A percentile compares a stretch with the other conserved stretches of the same genome.
Conservation (phyloP, 2,888 invertebrate genomes). For the Ypsolopha scabrella region DNA sequence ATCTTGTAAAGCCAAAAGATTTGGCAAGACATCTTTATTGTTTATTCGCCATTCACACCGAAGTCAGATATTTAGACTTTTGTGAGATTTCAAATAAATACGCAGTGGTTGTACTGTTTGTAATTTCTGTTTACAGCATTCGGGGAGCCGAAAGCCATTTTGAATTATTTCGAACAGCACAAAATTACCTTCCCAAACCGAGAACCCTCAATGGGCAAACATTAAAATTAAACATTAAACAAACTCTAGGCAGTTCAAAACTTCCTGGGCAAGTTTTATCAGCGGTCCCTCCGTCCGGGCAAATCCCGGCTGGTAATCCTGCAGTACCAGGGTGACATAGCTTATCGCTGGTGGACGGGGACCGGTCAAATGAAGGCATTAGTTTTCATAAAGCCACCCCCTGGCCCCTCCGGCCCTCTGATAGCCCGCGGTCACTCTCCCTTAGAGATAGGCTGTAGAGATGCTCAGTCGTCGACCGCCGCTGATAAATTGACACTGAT, state of each 20-base stretch:
- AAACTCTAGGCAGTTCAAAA: slow-evolving; percentile 15
- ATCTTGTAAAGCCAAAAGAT: slow-evolving; percentile 29
- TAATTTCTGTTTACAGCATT: too few relatives aligned
- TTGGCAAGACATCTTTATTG: slow-evolving; percentile 9
- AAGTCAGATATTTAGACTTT: too few relatives aligned
- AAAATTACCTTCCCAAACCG: neutral
- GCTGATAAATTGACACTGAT: slow-evolving; percentile 38
- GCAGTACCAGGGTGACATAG: slow-evolving; percentile 56
- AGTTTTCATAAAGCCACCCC: slow-evolving; percentile 60
- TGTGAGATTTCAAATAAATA: too few relatives aligned
- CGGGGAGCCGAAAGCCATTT: too few relatives aligned
- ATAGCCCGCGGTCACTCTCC: slow-evolving; percentile 37
- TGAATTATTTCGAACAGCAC: too few relatives aligned
- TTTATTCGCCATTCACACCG: neutral
- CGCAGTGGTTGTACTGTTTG: too few relatives aligned
- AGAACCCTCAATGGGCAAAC: slow-evolving; percentile 15
- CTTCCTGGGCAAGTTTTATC: slow-evolving; percentile 50
- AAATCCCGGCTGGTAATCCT: slow-evolving; percentile 56
- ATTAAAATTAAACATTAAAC: slow-evolving; percentile 42
- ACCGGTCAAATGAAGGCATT: slow-evolving; percentile 65
- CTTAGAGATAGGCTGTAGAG: slow-evolving; percentile 24
- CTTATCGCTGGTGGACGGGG: slow-evolving; percentile 55
- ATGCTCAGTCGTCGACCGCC: slow-evolving; percentile 18
- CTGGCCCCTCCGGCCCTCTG: slow-evolving; percentile 21
- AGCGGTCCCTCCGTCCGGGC: slow-evolving; percentile 25